phyloP scores from a whole-genome alignment of 2,888 invertebrate genomes.

The Plebejus melissa region DNA sequence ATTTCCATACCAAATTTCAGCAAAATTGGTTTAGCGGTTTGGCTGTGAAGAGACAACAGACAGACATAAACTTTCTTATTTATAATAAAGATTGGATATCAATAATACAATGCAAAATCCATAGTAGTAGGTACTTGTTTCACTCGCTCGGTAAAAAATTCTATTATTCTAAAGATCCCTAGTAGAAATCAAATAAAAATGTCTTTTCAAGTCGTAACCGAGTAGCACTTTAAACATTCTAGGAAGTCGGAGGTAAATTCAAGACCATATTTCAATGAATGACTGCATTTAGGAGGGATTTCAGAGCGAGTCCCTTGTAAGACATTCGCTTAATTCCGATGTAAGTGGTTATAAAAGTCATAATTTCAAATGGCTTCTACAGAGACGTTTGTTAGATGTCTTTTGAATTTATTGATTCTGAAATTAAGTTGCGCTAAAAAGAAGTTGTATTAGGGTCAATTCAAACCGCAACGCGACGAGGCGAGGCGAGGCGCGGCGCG shows the following conservation, averaged over 20 bases:
- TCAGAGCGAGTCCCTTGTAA: not conserved
- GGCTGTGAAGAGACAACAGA: too few species aligned
- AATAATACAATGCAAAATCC: not conserved
- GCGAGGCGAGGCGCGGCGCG: too few species aligned
- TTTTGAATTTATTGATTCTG: not conserved
- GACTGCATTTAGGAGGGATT: constrained; percentile 8
- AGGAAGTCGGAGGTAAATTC: not conserved
- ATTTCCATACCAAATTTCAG: too few species aligned
- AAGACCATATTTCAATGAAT: not conserved
- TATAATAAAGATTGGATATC: too few species aligned
- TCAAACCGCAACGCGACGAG: too few species aligned
- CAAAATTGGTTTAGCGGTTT: too few species aligned
- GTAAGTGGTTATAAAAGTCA: constrained; percentile 6
- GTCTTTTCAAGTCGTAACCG: not conserved
- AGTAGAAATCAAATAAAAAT: not conserved
- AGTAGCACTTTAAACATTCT: not conserved
- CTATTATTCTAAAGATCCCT: not conserved
- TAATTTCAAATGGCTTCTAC: not conserved
- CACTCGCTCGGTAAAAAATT: not conserved
- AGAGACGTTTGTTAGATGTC: not conserved
- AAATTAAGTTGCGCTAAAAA: not conserved
- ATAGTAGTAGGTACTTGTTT: not conserved
- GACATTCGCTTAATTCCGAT: constrained; percentile 2
- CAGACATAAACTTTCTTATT: too few species aligned
- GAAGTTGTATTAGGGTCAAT: too few species aligned